phyloP scores from a whole-genome alignment of 2,113 vertebrate species.

The Prietella phreatophila region DNA sequence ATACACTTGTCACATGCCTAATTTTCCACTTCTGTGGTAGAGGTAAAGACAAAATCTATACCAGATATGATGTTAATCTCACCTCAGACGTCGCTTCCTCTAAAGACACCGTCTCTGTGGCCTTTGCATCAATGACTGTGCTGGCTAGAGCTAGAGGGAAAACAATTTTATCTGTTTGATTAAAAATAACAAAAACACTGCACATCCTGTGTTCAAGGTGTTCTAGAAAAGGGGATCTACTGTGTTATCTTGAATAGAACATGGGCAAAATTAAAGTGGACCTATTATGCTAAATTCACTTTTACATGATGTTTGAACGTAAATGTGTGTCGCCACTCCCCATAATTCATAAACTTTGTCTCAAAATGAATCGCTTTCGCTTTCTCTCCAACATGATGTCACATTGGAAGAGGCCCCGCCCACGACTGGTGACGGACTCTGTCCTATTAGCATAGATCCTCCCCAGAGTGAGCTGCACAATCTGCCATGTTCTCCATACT shows the following conservation, averaged over 20 bases:
- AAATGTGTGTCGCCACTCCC: too few relatives aligned
- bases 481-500: too few relatives aligned
- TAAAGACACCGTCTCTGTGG: slow-evolving; percentile 26
- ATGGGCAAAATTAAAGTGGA: background rate
- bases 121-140: background rate
- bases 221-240: background rate
- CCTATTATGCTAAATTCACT: too few relatives aligned
- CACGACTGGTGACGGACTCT: too few relatives aligned
- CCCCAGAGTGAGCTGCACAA: too few relatives aligned
- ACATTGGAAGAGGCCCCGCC: too few relatives aligned
- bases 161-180: background rate
- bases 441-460: too few relatives aligned
- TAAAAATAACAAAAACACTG: background rate
- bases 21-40: background rate
- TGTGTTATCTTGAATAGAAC: background rate
- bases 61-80: background rate
- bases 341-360: too few relatives aligned
- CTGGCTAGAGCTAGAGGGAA: background rate
- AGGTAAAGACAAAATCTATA: background rate
- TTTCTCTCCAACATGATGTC: too few relatives aligned
- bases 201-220: background rate
- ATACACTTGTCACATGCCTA: background rate
- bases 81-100: slow-evolving; percentile 55
- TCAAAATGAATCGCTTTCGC: too few relatives aligned
- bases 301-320: too few relatives aligned